These are phyloP conservation scores for Notodonta dromedarius DNA, from an alignment of 2,888 invertebrate species.

Conservation along the genomic window DNA sequence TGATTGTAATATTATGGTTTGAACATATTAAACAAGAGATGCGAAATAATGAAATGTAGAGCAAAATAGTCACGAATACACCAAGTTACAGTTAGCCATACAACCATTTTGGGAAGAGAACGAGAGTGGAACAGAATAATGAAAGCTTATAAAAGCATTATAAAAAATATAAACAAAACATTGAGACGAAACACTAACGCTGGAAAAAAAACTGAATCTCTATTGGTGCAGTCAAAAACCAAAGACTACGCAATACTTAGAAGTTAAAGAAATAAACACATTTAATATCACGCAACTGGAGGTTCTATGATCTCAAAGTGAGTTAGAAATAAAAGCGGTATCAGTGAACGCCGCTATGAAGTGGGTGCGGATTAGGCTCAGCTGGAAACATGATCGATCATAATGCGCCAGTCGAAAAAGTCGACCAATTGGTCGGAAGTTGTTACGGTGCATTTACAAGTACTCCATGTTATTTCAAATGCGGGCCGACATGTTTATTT, in stretches of 20 bases:
- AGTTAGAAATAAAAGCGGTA: not conserved
- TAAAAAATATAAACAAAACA: no score
- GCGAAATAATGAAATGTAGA: not conserved
- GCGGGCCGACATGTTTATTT: not conserved
- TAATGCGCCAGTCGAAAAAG: not conserved
- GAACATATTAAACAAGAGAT: slow-evolving; percentile 7
- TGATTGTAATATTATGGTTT: slow-evolving; percentile 14
- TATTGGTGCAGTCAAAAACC: no score
- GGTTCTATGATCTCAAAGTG: not conserved
- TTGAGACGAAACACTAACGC: no score
- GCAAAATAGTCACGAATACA: not conserved
- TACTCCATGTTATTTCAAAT: not conserved
- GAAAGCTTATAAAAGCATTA: no score
- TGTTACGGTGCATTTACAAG: not conserved
- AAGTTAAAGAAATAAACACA: no score
- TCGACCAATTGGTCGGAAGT: not conserved
- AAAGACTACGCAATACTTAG: no score
- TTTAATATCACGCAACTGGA: no score
- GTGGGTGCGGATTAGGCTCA: not conserved
- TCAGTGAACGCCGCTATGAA: not conserved
- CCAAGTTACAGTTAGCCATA: no score
- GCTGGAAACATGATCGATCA: not conserved
- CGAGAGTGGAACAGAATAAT: no score
- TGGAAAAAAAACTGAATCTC: no score
- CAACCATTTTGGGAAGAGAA: no score